Evolutionary conservation across 2,888 invertebrate species (phyloP), one percentile per base, ranked within the genome.

Genomic region (Lutraria lutraria): DNA sequence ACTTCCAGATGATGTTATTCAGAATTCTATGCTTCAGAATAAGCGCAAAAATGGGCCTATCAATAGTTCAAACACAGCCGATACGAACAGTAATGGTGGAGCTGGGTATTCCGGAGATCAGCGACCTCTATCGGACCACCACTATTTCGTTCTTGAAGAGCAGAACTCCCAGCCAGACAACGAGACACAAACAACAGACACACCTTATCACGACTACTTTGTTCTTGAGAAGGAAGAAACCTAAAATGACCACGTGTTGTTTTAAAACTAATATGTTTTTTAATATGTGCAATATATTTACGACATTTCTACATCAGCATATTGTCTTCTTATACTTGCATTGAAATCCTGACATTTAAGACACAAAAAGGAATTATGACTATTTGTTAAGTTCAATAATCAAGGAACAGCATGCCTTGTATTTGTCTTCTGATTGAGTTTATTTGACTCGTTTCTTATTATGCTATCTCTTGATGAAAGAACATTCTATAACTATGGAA

Each of bases 1-100:
- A 56, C 72, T 86, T 25, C 72, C 72, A n/a, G 83, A 87, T 68
- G 72, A 87, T 53, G 53, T 87, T 43, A 87, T 87, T n/a, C 34
- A 29, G 34, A 60, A 43, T 31, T 12, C 72, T 29, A 76, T 0
- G 2, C 31, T 34, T 19, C 29, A 34, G 13, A 53, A 85, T 53
- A 68, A 81, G 56, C 29, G 56, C 56, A 53, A 76, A 31, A 80
- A 56, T 29, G 25, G 53, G 15, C 53, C 15, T 80, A 60, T 25
- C 43, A 43, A 85, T 19, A 85, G 56, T 56, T 56, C 60, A 25
- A 56, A 16, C 25, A n/a, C 81, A 63, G n/a, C 63, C 19, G 25
- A 84, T 68, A 52, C 19, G n/a, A 56, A 87, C n/a, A 79, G 31
- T 19, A 19, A 83, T 19, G 68, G 25, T 80, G 60, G 60, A 31